Evolutionary conservation across 2,113 vertebrate species (phyloP).

Genomic region (Heteronetta atricapilla): DNA sequence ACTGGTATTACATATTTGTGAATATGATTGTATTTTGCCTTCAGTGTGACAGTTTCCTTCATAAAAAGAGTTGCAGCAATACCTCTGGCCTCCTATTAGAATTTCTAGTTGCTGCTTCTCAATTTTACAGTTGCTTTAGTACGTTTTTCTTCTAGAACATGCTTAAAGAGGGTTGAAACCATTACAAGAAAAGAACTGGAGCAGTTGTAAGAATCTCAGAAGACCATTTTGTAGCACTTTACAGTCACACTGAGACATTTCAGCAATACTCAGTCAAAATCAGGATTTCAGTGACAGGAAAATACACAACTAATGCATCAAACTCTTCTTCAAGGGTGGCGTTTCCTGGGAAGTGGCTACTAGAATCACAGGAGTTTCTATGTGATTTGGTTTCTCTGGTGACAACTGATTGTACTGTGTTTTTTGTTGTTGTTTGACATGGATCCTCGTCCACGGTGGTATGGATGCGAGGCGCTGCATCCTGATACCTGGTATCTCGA

Average conservation of each 20-base stretch:
- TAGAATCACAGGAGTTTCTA: neutral
- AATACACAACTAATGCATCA: accelerated
- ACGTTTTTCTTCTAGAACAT: neutral
- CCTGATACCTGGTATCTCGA: neutral
- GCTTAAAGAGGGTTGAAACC: neutral
- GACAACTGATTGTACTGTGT: neutral
- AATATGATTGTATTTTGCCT: neutral
- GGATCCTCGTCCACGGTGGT: neutral
- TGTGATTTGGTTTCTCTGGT: neutral
- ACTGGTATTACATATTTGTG: neutral
- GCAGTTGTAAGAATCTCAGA: neutral
- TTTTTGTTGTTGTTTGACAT: neutral
- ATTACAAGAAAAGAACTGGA: neutral
- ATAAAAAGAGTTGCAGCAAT: neutral
- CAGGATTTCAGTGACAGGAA: neutral
- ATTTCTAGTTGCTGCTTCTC: neutral
- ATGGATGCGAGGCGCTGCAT: neutral
- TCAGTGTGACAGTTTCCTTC: accelerated
- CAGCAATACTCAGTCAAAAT: neutral
- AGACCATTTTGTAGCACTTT: neutral
- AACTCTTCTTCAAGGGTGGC: neutral
- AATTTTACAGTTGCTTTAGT: neutral
- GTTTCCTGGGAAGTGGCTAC: neutral
- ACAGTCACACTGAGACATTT: neutral
- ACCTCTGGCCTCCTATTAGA: neutral